Evolutionary conservation across 1,140 invertebrate genomes (phyloP).

Genomic region (Zaprionus ornatus): DNA sequence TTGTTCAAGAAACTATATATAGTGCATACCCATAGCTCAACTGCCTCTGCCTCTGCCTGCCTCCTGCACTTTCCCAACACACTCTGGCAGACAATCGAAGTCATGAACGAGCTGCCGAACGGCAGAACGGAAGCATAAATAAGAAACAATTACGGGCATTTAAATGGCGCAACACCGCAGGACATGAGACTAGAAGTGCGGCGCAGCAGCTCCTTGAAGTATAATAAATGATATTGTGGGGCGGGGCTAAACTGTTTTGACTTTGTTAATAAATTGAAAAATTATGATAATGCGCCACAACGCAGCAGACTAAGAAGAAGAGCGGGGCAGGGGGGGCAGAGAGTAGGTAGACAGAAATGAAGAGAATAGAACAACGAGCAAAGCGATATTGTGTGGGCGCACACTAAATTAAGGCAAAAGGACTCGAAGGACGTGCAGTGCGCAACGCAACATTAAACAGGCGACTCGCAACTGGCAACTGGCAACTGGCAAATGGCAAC

Average conservation of each 20-base stretch:
- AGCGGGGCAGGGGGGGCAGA: conserved; percentile 21
- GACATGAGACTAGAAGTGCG: conserved; percentile 45
- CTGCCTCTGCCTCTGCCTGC: too few species aligned
- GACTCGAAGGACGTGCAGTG: conserved; percentile 64
- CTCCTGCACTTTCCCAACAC: not conserved
- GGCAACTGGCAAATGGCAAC: conserved; percentile 47
- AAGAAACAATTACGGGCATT: conserved; percentile 78
- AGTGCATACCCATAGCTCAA: not conserved
- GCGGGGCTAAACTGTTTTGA: conserved; percentile 75
- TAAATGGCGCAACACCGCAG: conserved; percentile 66
- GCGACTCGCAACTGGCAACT: conserved; percentile 62
- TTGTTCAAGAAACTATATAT: not conserved
- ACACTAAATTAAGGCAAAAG: conserved; percentile 73
- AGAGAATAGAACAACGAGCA: conserved; percentile 13
- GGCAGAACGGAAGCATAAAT: conserved; percentile 70
- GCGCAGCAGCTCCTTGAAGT: conserved; percentile 29
- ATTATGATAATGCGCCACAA: conserved; percentile 71
- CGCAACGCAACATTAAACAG: conserved; percentile 81
- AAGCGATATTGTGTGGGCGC: conserved; percentile 57
- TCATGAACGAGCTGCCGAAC: conserved; percentile 12
- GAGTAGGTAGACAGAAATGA: not conserved
- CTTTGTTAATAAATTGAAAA: conserved; percentile 82
- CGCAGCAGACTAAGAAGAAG: conserved; percentile 4
- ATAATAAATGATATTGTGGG: conserved; percentile 72
- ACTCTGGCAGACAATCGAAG: not conserved